Percentiles rank a stretch among this genome's conserved stretches.
Conservation (phyloP, 2,113 vertebrate species). For the Hemiscyllium ocellatum region DNA sequence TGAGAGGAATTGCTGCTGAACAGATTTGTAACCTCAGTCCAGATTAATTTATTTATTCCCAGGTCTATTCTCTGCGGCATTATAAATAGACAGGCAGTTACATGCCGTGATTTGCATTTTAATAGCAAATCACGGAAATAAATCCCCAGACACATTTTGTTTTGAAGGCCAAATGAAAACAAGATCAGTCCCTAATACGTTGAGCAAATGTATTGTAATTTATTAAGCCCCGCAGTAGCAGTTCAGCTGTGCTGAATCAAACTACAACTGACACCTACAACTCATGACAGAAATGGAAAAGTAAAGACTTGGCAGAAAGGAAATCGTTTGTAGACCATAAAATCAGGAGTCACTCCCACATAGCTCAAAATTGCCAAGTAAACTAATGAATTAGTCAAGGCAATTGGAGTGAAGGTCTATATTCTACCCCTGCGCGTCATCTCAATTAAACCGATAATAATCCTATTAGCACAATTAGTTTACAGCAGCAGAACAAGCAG, state of each 20-base stretch:
- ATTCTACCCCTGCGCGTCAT: not conserved
- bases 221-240: slow-evolving; percentile 12
- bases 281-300: not conserved
- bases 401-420: not conserved
- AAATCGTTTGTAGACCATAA: not conserved
- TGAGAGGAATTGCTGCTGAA: not conserved
- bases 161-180: slow-evolving; percentile 18
- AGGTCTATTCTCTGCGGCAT: slow-evolving; percentile 14
- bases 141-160: slow-evolving; percentile 14
- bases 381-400: slow-evolving; percentile 32
- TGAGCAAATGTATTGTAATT: slow-evolving; percentile 29
- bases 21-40: not conserved
- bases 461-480: slow-evolving; percentile 32
- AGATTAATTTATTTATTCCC: slow-evolving; percentile 26
- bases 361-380: not conserved
- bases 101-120: slow-evolving; percentile 33
- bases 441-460: not conserved
- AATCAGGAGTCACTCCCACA: not conserved
- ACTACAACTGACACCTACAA: not conserved
- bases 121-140: slow-evolving; percentile 30
- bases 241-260: not conserved
- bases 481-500: not conserved
- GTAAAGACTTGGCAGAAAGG: not conserved
- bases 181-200: slow-evolving; percentile 8
- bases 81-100: slow-evolving; percentile 13